phyloP scores from a whole-genome alignment of 2,888 invertebrate genomes.

The Drosophila buzzatii region DNA sequence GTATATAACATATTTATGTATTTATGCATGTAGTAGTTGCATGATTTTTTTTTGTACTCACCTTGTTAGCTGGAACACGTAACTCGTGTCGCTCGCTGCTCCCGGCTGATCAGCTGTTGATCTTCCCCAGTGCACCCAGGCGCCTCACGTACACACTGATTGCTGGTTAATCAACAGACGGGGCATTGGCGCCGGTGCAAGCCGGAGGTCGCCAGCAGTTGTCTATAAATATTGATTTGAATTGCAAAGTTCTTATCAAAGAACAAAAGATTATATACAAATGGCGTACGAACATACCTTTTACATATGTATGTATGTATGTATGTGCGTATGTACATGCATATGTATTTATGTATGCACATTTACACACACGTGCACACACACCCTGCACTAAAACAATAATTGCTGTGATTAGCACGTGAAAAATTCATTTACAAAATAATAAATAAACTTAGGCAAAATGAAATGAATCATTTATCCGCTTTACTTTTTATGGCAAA shows the following conservation, averaged over 20 bases:
- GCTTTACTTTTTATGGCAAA: background rate
- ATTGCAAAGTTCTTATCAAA: slow-evolving; percentile 23
- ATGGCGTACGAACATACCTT: background rate
- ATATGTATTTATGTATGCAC: too few species aligned
- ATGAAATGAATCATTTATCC: background rate
- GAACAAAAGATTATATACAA: background rate
- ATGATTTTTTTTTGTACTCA: slow-evolving; percentile 8
- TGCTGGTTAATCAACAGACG: slow-evolving; percentile 25
- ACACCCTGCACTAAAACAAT: background rate
- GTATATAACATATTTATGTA: background rate
- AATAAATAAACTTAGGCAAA: slow-evolving; percentile 13
- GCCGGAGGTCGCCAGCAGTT: slow-evolving; percentile 15
- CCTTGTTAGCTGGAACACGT: slow-evolving; percentile 34
- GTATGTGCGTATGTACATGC: too few species aligned
- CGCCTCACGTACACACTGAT: slow-evolving; percentile 55
- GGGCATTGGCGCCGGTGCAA: slow-evolving; percentile 19
- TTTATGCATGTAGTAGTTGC: slow-evolving; percentile 3
- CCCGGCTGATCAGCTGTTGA: slow-evolving; percentile 29
- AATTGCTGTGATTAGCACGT: slow-evolving; percentile 8
- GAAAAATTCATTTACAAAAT: slow-evolving; percentile 13
- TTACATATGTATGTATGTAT: background rate
- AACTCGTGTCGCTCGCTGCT: slow-evolving; percentile 17
- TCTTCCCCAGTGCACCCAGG: slow-evolving; percentile 34
- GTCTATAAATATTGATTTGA: slow-evolving; percentile 16
- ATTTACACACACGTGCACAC: background rate